Evolutionary conservation across 2,113 vertebrate genomes (phyloP), one percentile per base, ranked within the genome.

Genomic region (Cepphus grylle): DNA sequence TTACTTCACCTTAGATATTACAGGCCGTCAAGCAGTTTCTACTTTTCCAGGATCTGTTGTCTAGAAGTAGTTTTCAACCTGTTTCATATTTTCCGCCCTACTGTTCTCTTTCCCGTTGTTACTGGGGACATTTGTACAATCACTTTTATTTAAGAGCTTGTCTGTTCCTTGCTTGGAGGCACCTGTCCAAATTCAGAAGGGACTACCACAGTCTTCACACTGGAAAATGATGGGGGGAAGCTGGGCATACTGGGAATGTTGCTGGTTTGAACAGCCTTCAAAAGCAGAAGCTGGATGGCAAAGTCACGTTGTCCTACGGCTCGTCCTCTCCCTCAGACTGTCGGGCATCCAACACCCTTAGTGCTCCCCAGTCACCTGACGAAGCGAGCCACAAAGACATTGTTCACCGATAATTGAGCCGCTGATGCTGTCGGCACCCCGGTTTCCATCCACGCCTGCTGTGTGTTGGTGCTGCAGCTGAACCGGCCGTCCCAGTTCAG

Each of bases 401-500:
- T 50, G 26, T 38, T 90, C 78, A 61, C 42, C 4, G 3, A 47
- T 14, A 34, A 82, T 82, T 42, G 50, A 45, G 15, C 27, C 1
- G 0, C 53, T 27, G 67, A 12, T 87, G 45, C 45, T 72, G 49
- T 58, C 32, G 27, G 27, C 22, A 10, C 65, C 50, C 50, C 14
- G 7, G 49, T 61, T 90, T 52, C 36, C 17, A 43, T 45, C 43
- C 38, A 19, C 22, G 15, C 11, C 21, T 63, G 25, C 45, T 47
- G 22, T 56, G 18, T 47, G 34, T 30, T 49, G 63, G 32, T 20
- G 6, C 29, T 66, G 38, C 63, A 71, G 63, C 27, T 29, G 5
- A 67, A 58, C 1, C 0, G 0, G 19, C 47, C 17, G 2, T 15
- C 38, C n/a, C 34, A 22, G 23, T 27, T 77, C 58, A 27, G 52